A percentile compares a stretch with the other conserved stretches of the same genome.
Evolutionary conservation across 2,888 invertebrate genomes (phyloP).

Genomic region (Dryadula phaetusa): DNA sequence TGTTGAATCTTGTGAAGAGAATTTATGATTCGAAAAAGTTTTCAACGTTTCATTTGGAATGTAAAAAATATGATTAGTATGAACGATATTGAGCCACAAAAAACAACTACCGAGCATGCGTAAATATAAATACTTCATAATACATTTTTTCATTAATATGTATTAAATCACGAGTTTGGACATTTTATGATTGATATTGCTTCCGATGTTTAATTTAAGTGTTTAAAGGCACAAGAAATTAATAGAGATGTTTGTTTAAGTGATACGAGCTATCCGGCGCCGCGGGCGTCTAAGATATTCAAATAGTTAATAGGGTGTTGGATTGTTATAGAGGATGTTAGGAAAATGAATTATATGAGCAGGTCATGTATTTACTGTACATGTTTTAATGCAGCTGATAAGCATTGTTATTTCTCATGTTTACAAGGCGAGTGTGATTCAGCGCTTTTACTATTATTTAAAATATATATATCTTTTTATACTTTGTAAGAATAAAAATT

Average conservation of each 20-base stretch:
- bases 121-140: slow-evolving; percentile 2
- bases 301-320: slow-evolving; percentile 71
- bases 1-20: neutral
- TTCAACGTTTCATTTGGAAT: slow-evolving; percentile 5
- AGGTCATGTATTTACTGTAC: neutral
- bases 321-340: slow-evolving; percentile 48
- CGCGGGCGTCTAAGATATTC: slow-evolving; percentile 70
- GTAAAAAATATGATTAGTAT: neutral
- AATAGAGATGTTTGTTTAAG: slow-evolving; percentile 82
- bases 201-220: slow-evolving; percentile 60
- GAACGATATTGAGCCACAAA: neutral
- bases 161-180: slow-evolving; percentile 49
- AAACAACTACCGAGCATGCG: slow-evolving; percentile 3
- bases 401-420: neutral
- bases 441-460: neutral
- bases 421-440: neutral
- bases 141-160: slow-evolving; percentile 15
- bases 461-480: neutral
- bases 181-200: slow-evolving; percentile 74
- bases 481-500: neutral
- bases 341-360: slow-evolving; percentile 43
- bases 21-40: neutral
- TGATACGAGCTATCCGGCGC: slow-evolving; percentile 56
- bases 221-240: slow-evolving; percentile 65
- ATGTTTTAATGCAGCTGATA: neutral